phyloP scores from a whole-genome alignment of 35 echinoderm and acorn worm species.

The Apostichopus californicus region DNA sequence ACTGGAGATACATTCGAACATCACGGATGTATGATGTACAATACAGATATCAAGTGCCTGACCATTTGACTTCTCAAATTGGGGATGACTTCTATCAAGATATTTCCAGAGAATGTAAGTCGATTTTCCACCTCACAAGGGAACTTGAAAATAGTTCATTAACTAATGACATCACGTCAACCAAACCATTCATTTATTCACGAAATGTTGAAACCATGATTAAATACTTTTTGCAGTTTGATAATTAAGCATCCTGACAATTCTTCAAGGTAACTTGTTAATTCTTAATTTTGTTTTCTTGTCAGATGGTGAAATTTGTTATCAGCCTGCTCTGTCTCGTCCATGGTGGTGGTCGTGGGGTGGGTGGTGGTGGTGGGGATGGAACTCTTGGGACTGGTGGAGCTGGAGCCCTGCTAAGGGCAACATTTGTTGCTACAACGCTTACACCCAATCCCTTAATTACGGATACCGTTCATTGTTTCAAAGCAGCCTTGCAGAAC shows the following conservation, averaged over 20 bases:
- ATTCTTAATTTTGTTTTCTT: background rate
- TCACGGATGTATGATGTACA: no score
- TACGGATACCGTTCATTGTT: slow-evolving; percentile 13
- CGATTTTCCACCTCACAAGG: background rate
- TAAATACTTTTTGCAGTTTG: no score
- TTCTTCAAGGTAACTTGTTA: background rate
- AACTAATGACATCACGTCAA: no score
- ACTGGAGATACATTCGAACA: no score
- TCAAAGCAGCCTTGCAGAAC: slow-evolving; percentile 43
- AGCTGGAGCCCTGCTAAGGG: slow-evolving; percentile 25
- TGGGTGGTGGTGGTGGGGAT: background rate
- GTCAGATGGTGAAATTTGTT: background rate
- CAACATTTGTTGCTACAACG: slow-evolving; percentile 43
- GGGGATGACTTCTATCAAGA: background rate
- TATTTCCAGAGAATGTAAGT: background rate
- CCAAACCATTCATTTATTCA: no score
- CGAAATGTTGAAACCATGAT: no score
- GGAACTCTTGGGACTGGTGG: slow-evolving; percentile 19
- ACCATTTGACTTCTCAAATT: no score
- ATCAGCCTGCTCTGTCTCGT: background rate
- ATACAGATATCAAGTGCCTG: no score
- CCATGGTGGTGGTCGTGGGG: slow-evolving; percentile 47
- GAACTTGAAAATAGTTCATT: no score
- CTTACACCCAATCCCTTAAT: background rate
- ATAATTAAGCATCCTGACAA: no score